Percentiles rank a stretch among this genome's conserved stretches.
Conservation (phyloP, 2,113 vertebrate genomes). For the Eolophus roseicapilla region DNA sequence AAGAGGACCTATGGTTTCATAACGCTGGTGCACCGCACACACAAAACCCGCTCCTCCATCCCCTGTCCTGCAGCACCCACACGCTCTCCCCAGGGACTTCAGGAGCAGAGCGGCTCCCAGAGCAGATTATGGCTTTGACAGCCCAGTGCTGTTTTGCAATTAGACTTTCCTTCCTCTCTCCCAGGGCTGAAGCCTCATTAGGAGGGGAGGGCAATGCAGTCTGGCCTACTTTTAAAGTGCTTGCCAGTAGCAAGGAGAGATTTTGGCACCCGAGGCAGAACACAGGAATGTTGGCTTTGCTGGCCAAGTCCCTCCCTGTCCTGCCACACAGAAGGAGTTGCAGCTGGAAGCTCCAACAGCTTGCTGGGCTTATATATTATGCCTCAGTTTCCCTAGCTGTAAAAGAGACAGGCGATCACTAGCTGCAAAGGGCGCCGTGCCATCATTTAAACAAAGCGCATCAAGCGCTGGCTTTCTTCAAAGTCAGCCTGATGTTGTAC, state of each 20-base stretch:
- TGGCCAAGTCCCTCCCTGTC: background rate
- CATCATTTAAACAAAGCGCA: rapidly evolving
- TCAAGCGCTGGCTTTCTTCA: rapidly evolving
- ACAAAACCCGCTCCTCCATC: background rate
- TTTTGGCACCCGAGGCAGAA: background rate
- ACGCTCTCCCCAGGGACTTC: rapidly evolving
- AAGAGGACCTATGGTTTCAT: background rate
- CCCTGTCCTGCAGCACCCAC: background rate
- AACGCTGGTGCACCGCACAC: rapidly evolving
- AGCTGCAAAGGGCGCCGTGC: background rate
- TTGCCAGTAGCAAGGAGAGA: background rate
- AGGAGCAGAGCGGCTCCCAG: background rate
- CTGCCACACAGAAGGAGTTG: background rate
- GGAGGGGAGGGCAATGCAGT: background rate
- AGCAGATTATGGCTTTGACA: slow-evolving; percentile 18
- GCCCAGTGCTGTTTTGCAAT: background rate
- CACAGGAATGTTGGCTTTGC: background rate
- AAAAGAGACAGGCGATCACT: rapidly evolving
- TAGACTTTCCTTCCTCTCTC: background rate
- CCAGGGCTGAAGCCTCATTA: background rate
- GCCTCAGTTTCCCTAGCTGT: background rate
- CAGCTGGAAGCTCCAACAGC: background rate
- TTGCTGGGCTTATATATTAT: background rate
- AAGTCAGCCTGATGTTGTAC: background rate
- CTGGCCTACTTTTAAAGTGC: slow-evolving; percentile 3